Evolutionary conservation across 2,888 invertebrate species (phyloP), one percentile per base, ranked within the genome.

Genomic region (Cordilura impudica): DNA sequence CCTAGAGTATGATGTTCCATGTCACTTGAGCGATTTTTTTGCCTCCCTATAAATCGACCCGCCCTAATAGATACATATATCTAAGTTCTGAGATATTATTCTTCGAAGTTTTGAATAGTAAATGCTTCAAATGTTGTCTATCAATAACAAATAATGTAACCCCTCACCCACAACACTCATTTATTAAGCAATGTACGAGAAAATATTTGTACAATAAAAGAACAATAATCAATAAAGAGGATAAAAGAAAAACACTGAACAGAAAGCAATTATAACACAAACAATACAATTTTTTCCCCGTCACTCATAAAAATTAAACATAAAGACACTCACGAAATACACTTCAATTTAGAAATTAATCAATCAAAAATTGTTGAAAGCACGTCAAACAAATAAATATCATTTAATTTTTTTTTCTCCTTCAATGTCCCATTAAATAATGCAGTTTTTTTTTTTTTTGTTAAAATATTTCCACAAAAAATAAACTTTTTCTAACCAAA

Each of bases 321-420:
- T 35, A 45, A 4, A 39, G 16, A 43, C n/a, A 18, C 61, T 10
- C 10, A 47, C 39, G 14, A 4, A 35, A 69, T 49, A 58, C 31
- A 18, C 56, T 60, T 72, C 19, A 47, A 58, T 75, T 75, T 76
- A 43, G 66, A 79, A 75, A 63, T 76, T 72, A 76, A 75, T 75
- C 75, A 79, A 79, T 80, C 67, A 76, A 75, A 75, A 58, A 63
- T 58, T 51, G 51, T 67, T 81, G 77, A 77, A 81, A 66, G 73
- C 77, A 61, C 73, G 70, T 66, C 77, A 81, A 74, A 67, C 74
- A 71, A 81, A 77, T 78, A 70, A 70, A 78, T 71, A 71, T 77
- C 66, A 77, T 73, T 77, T 67, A 16, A 60, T 65, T 47, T 51
- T 39, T 14, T 21, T 39, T 76, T 66, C 49, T 7, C 45, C 18